phyloP scores from a whole-genome alignment of 2,888 invertebrate genomes.

The Hesperia comma region DNA sequence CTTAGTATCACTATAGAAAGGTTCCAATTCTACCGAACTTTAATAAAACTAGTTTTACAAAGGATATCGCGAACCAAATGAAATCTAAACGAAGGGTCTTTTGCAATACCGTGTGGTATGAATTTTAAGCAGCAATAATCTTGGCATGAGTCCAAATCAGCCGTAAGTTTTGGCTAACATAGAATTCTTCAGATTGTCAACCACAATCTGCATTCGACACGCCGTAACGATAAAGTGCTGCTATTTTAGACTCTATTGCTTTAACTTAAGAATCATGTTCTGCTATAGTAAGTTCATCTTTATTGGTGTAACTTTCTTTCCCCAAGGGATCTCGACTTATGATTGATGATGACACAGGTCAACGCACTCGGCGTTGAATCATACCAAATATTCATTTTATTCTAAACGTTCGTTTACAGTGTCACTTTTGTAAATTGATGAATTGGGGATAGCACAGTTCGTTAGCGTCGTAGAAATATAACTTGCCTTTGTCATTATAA shows the following conservation, averaged over 20 bases:
- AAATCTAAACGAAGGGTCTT: slow-evolving; percentile 33
- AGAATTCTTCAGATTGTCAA: slow-evolving; percentile 44
- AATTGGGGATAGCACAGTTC: slow-evolving; percentile 38
- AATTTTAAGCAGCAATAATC: slow-evolving; percentile 39
- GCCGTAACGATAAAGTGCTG: not conserved
- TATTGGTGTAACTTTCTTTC: slow-evolving; percentile 40
- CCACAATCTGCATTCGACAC: not conserved
- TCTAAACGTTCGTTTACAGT: slow-evolving; percentile 36
- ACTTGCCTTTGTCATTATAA: not conserved
- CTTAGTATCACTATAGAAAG: not conserved
- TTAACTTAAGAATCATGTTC: slow-evolving; percentile 30
- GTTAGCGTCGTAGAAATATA: slow-evolving; percentile 36
- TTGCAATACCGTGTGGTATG: slow-evolving; percentile 26
- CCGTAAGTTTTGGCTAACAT: slow-evolving; percentile 45
- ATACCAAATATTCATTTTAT: slow-evolving; percentile 46
- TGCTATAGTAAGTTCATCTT: not conserved
- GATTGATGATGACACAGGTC: slow-evolving; percentile 48
- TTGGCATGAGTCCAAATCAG: slow-evolving; percentile 47
- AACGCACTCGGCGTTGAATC: slow-evolving; percentile 45
- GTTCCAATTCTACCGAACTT: slow-evolving; percentile 2
- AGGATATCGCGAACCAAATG: slow-evolving; percentile 23
- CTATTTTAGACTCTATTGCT: slow-evolving; percentile 13
- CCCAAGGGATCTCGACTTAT: slow-evolving; percentile 46
- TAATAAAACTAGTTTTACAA: slow-evolving; percentile 30
- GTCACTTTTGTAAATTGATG: slow-evolving; percentile 42